Percentiles rank a stretch among this genome's conserved stretches.
Evolutionary conservation across 2,113 vertebrate genomes (phyloP).

Genomic region (Cheilinus undulatus): DNA sequence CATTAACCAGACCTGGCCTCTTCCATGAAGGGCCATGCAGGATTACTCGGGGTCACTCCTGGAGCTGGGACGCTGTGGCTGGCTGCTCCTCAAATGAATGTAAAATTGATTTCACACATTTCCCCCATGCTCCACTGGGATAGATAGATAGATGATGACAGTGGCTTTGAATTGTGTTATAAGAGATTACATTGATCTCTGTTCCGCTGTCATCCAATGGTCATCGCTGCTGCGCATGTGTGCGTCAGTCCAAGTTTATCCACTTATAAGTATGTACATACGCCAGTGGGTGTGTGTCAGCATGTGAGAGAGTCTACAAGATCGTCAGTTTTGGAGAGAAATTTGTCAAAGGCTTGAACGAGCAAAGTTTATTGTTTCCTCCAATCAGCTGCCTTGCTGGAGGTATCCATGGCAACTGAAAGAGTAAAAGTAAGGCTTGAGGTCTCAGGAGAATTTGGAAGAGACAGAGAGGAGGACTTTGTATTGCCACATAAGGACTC

Average conservation of each 20-base stretch:
- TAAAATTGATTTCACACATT: constrained; percentile 78
- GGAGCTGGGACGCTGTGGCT: constrained; percentile 51
- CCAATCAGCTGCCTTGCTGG: constrained; percentile 70
- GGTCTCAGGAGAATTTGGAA: constrained; percentile 75
- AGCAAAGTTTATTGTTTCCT: constrained; percentile 69
- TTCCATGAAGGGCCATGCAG: constrained; percentile 37
- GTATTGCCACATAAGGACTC: constrained; percentile 63
- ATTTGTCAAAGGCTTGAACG: constrained; percentile 67
- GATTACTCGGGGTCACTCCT: constrained; percentile 64
- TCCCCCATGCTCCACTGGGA: constrained; percentile 46
- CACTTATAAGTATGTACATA: constrained; percentile 18
- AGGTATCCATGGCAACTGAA: constrained; percentile 82
- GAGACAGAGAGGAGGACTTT: constrained; percentile 68
- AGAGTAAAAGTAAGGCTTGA: constrained; percentile 78
- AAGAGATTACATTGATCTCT: constrained; percentile 73
- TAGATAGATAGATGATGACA: constrained; percentile 67
- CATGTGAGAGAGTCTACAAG: constrained; percentile 31
- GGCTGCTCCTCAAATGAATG: constrained; percentile 71
- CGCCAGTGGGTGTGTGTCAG: constrained; percentile 1
- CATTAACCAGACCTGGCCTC: constrained; percentile 36
- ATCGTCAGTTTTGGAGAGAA: constrained; percentile 62
- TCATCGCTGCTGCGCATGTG: constrained; percentile 1
- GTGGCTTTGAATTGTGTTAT: constrained; percentile 67
- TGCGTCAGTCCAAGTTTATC: constrained; percentile 9
- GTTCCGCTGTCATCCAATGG: constrained; percentile 57